Evolutionary conservation across 2,888 invertebrate genomes (phyloP).

Genomic region (Drosophila kambysellisi): DNA sequence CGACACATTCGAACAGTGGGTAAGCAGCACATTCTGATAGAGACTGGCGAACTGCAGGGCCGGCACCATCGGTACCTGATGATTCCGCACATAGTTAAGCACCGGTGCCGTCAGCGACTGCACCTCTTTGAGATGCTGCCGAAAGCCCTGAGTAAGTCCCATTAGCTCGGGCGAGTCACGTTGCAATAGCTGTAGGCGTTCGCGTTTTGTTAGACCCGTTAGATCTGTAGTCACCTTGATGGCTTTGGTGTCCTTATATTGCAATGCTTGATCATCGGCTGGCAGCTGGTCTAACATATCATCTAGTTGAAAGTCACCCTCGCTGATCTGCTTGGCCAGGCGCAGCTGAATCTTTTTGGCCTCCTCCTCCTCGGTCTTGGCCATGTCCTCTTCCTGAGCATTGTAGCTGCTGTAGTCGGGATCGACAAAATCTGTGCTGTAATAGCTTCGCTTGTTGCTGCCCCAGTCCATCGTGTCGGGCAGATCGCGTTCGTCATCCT

Average conservation of each 20-base stretch:
- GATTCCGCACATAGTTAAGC: conserved; percentile 87
- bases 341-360: conserved; percentile 92
- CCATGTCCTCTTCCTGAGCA: conserved; percentile 88
- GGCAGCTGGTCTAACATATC: conserved; percentile 25
- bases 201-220: conserved; percentile 90
- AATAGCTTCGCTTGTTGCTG: conserved; percentile 91
- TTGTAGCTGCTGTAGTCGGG: conserved; percentile 88
- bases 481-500: conserved; percentile 88
- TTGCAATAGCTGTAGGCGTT: conserved; percentile 91
- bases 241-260: conserved; percentile 7
- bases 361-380: conserved; percentile 93
- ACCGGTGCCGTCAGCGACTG: conserved; percentile 89
- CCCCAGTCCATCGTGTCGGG: conserved; percentile 96
- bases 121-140: conserved; percentile 89
- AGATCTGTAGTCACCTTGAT: conserved; percentile 90
- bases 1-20: conserved; percentile 94
- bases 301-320: conserved; percentile 88
- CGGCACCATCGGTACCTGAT: conserved; percentile 88
- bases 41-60: conserved; percentile 90
- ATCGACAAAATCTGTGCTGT: conserved; percentile 95
- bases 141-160: conserved; percentile 91
- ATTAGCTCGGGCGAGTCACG: conserved; percentile 95
- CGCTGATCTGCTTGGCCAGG: conserved; percentile 91
- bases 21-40: conserved; percentile 89
- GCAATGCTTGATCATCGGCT: not conserved